phyloP scores from a whole-genome alignment of 1,140 invertebrate genomes.

The Drosophila bipectinata region DNA sequence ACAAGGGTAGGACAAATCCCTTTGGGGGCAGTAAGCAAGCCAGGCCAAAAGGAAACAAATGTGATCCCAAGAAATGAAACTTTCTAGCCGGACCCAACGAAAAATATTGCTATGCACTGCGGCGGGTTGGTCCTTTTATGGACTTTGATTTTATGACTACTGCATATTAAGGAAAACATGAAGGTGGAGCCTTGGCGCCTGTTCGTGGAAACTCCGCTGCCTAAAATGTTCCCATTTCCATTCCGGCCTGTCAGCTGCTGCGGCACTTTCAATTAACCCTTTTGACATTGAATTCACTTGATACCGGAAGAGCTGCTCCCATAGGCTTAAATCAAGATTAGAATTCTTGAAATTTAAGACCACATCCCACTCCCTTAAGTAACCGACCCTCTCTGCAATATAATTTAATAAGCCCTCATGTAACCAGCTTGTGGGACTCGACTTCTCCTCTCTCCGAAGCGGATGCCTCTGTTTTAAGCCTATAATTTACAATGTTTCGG shows the following conservation, averaged over 20 bases:
- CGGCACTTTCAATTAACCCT: slow-evolving; percentile 60
- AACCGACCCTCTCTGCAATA: slow-evolving; percentile 25
- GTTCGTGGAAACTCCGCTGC: not conserved
- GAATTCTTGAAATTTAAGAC: slow-evolving; percentile 57
- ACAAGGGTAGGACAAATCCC: slow-evolving; percentile 45
- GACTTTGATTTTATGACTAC: slow-evolving; percentile 63
- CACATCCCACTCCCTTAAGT: slow-evolving; percentile 8
- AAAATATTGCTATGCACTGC: slow-evolving; percentile 64
- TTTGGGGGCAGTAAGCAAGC: slow-evolving; percentile 56
- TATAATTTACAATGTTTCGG: slow-evolving; percentile 80
- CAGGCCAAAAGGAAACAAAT: slow-evolving; percentile 5
- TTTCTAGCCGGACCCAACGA: slow-evolving; percentile 45
- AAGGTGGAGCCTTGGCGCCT: not conserved
- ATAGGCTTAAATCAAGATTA: slow-evolving; percentile 69
- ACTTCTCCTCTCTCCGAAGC: slow-evolving; percentile 5
- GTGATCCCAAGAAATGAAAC: slow-evolving; percentile 28
- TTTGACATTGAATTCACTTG: slow-evolving; percentile 74
- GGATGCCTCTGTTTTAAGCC: slow-evolving; percentile 54
- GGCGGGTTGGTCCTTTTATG: slow-evolving; percentile 44
- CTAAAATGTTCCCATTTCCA: slow-evolving; percentile 9
- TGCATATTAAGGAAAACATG: slow-evolving; percentile 22
- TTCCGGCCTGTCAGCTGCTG: slow-evolving; percentile 38
- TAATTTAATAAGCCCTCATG: slow-evolving; percentile 74
- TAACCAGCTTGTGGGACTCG: slow-evolving; percentile 38
- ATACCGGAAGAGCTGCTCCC: slow-evolving; percentile 23